Base-by-base conservation (phyloP, 2,797 vertebrate genomes). In the Melanotaenia trifasciata region DNA sequence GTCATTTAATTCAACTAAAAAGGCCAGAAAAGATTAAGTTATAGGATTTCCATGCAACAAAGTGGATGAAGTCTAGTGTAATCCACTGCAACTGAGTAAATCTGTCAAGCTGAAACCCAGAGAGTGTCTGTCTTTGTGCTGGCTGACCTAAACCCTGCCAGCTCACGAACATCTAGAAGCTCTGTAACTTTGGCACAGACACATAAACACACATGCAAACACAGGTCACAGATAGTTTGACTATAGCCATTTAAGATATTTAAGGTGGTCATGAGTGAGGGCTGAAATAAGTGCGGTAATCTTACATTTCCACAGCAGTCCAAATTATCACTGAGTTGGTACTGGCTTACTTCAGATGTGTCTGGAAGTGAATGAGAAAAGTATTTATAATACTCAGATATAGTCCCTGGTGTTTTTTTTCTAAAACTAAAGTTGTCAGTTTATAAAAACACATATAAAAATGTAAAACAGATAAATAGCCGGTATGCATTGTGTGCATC, bases 281-380 rank as follows among this genome's bases (percentile, higher is more conserved):
- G 32, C 32, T 33, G 32, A 33, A 33, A 8, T 33, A 8, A 33
- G 54, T 16, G 50, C 71, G 50, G 18, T 79, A 79, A 84, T 84
- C 66, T 67, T 3, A 35, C 76, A 18, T 45, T 45, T 67, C 45
- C n/a, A 72, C 64, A 67, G 54, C 57, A 35, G 4, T 60, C 18
- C 81, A 81, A 85, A 79, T 72, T 76, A 87, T 81, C 74, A 58
- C 64, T 54, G 28, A 84, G 72, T 77, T 67, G 71, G 60, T 74
- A 58, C 80, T 78, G 75, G 71, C 68, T 64, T 77, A 85, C 69
- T 83, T 70, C 16, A 50, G 43, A 58, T 26, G 43, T 60, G 64
- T 82, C 79, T 86, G 72, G 67, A 84, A 66, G 40, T 9, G 58
- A 83, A 26, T 38, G 24, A 66, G 30, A 68, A 75, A 63, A 72